A percentile compares a stretch with the other conserved stretches of the same genome.
phyloP scores from a whole-genome alignment of 2,113 vertebrate species.

The Lophochroa leadbeateri region DNA sequence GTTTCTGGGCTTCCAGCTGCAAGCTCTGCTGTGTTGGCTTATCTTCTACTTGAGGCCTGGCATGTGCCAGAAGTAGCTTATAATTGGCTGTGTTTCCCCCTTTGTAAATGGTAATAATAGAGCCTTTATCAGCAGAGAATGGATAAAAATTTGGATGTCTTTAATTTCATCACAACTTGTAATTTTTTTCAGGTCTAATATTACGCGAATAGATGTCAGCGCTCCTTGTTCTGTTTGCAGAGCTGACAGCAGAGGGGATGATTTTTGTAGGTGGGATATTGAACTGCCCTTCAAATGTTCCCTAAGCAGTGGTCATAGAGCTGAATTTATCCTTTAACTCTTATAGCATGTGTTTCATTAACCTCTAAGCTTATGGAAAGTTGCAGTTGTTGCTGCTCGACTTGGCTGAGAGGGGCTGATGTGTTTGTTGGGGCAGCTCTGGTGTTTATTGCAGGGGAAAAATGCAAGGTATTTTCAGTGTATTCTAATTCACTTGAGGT shows the following conservation, averaged over 20 bases:
- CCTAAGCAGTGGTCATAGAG: not conserved
- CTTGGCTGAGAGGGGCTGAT: not conserved
- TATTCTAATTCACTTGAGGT: constrained; percentile 45
- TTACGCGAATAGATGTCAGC: not conserved
- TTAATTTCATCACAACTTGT: constrained; percentile 57
- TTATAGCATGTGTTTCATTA: not conserved
- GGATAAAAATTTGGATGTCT: constrained; percentile 55
- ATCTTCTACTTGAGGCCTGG: constrained; percentile 48
- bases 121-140: constrained; percentile 53
- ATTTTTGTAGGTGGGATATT: not conserved
- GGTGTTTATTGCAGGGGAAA: not conserved
- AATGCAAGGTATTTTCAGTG: not conserved
- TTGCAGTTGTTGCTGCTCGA: not conserved
- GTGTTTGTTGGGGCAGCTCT: not conserved
- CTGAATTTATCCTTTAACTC: not conserved
- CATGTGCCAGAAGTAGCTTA: constrained; percentile 53
- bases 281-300: not conserved
- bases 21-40: constrained; percentile 46
- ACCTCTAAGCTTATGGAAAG: not conserved
- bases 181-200: constrained; percentile 32
- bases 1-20: constrained; percentile 60
- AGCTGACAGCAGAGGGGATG: not conserved
- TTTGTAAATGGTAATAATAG: constrained; percentile 53
- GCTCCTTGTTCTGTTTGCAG: not conserved
- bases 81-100: constrained; percentile 64